Conservation (phyloP, 2,113 vertebrate species). For the Phyllostomus hastatus region DNA sequence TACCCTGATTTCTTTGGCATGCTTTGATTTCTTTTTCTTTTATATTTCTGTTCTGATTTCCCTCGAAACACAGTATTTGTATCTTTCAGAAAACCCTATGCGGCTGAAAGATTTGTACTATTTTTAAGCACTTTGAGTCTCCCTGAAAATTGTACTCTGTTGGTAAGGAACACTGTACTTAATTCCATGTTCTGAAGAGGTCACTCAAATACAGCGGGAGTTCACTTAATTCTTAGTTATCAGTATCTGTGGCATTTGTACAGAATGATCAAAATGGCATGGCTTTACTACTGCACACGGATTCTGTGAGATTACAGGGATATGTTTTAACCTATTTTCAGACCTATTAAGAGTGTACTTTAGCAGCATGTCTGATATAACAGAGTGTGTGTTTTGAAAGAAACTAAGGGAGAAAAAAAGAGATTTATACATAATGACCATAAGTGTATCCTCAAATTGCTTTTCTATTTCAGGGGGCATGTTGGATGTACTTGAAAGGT, state of each 20-base stretch:
- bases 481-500: constrained; percentile 64
- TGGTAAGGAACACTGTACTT: background rate
- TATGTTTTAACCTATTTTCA: constrained; percentile 60
- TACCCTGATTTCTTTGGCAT: background rate
- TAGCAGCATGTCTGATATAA: constrained; percentile 55
- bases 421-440: constrained; percentile 58
- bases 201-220: background rate
- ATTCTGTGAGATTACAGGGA: constrained; percentile 60
- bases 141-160: background rate
- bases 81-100: background rate
- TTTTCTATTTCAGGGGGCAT: constrained; percentile 63
- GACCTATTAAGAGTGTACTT: constrained; percentile 63
- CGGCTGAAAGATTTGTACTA: background rate
- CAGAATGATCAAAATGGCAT: constrained; percentile 41
- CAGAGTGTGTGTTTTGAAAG: constrained; percentile 63
- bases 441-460: constrained; percentile 59
- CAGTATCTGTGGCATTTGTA: constrained; percentile 17
- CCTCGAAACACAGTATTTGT: background rate
- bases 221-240: constrained; percentile 18
- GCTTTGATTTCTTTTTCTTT: background rate
- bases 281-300: background rate
- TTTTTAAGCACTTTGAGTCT: constrained; percentile 15
- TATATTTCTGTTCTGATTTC: constrained; percentile 5
- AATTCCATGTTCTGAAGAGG: constrained; percentile 1
- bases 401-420: constrained; percentile 45